These are phyloP conservation scores for Maniola jurtina DNA, from an alignment of 1,140 invertebrate genomes.

Conservation along the genomic window DNA sequence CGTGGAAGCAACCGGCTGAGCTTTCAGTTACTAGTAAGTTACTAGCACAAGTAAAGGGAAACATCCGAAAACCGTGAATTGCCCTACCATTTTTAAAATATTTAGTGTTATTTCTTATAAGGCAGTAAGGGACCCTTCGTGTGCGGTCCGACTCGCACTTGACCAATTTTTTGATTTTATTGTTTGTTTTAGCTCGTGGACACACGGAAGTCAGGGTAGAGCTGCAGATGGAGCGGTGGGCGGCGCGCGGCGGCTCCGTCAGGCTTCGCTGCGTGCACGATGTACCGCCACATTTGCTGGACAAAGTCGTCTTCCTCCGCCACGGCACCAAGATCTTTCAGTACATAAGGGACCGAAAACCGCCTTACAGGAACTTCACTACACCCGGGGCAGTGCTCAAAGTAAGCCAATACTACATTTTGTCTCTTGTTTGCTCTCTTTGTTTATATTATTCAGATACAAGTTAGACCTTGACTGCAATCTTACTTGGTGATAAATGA, in stretches of 20 bases:
- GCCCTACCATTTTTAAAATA: no score
- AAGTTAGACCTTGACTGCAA: no score
- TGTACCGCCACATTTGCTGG: constrained; percentile 81
- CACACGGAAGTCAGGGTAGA: constrained; percentile 70
- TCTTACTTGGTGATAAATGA: no score
- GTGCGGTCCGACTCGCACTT: no score
- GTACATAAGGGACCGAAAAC: constrained; percentile 86
- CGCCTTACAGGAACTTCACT: constrained; percentile 84
- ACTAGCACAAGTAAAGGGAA: no score
- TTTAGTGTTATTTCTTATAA: no score
- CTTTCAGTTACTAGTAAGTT: no score
- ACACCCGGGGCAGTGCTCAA: constrained; percentile 84
- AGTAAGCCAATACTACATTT: constrained; percentile 79
- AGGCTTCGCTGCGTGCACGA: constrained; percentile 82
- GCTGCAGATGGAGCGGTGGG: constrained; percentile 74
- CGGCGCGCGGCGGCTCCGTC: constrained; percentile 71
- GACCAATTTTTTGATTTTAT: neutral
- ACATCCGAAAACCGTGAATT: no score
- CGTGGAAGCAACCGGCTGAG: no score
- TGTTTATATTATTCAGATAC: no score
- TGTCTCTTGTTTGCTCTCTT: no score
- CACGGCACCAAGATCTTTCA: constrained; percentile 87
- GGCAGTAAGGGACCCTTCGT: no score
- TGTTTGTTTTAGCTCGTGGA: constrained; percentile 53
- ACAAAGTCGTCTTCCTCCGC: constrained; percentile 87